Evolutionary conservation across 92 coral and sea anemone genomes (phyloP), one percentile per base, ranked within the genome.

Genomic region (Bergia sp.): DNA sequence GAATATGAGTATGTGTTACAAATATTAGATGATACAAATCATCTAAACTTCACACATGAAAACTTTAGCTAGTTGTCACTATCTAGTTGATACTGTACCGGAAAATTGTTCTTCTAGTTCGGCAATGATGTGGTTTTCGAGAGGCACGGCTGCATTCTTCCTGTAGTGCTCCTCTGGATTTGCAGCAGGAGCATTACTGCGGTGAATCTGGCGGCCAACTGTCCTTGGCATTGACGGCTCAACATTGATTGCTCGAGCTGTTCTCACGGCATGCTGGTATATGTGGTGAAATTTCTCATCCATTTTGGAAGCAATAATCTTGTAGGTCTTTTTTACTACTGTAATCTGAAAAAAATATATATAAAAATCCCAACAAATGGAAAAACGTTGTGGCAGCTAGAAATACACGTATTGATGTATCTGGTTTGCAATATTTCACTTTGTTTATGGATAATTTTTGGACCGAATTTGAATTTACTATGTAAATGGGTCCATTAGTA

Each of bases 181-280:
- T 76, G 47, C 40, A 74, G 71, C 80, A 7, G 89, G 79, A 40
- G 80, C 89, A 43, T 86, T 86, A 41, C 43, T 41, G 41, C 89
- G 89, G 53, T 86, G 40, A 38, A 39, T 11, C 73, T 80, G 85
- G 47, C 85, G 50, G 43, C 85, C 85, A 53, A 80, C 85, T 37
- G 44, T 67, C 53, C 85, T 80, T 57, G 73, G 85, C 72, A 58
- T 38, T 10, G 73, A 55, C 12, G 86, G 86, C 79, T 76, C 75
- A 55, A 76, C 88, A 55, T 81, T 55, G 13, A 82, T n/a, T 37
- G 87, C 79, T 74, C 29, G 45, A 41, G 89, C 86, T 80, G 86
- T 76, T 80, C 89, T 36, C 37, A 83, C 92, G n/a, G 92, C 85
- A 21, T 86, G 92, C 79, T 90, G 88, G 65, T 83, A 90, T 43